Evolutionary conservation across 2,888 invertebrate genomes (phyloP), one percentile per base, ranked within the genome.

Genomic region (Tetropium fuscum): DNA sequence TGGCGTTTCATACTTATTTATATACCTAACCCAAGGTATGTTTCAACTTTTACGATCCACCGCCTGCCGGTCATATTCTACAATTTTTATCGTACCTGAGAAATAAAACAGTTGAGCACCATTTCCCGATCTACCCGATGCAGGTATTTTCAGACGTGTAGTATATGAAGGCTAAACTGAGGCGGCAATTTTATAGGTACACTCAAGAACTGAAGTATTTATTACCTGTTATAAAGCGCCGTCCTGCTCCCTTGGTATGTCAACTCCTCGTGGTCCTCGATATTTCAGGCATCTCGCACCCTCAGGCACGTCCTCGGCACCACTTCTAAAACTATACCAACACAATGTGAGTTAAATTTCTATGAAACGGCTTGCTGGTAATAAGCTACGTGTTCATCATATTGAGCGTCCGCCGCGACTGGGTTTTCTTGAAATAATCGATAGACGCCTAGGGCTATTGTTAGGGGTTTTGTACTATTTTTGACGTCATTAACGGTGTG

Each of bases 171-270:
- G 25, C 41, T 43, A 54, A 59, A 44, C 45, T 36, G 57, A 58
- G 41, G 56, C 43, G 19, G 11, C 36, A 53, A 53, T 15, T 61
- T 34, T 34, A 53, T 48, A 49, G 51, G 48, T 59, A 54, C 61
- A 61, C 54, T 7, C n/a, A 36, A 10, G 30, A 30, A 27, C 56
- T 57, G 32, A 51, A 61, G 55, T 61, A 59, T 64, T 58, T 59
- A 59, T 69, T 64, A 72, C 74, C 70, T 73, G 70, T 69, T 73
- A 66, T 72, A 74, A 48, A 74, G 72, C 64, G 74, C 74, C 74
- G 74, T 74, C 44, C 69, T 73, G 71, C 68, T 70, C 66, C 71
- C 68, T 69, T 59, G 63, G 60, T 70, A 70, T 71, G 66, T 67
- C 70, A 69, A 68, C 68, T 65, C 47, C 60, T 65, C 66, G 63